These are phyloP conservation scores for Oxystoma pomonae DNA, from an alignment of 2,888 invertebrate genomes.

Conservation along the genomic window DNA sequence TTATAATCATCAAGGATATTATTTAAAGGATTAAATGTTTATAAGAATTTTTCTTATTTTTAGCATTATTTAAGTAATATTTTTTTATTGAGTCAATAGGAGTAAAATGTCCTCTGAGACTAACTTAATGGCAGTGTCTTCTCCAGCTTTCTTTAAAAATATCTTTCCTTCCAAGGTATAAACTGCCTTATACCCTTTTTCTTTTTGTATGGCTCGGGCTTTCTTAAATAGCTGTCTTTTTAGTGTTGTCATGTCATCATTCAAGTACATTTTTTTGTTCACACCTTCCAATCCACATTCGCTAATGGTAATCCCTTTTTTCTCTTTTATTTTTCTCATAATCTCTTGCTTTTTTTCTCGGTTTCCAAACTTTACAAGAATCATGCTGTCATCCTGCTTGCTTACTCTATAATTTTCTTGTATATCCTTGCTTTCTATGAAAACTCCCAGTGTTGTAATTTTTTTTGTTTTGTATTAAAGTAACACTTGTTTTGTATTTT, in stretches of 20 bases:
- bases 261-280: constrained; percentile 13
- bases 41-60: neutral
- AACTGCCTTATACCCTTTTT: constrained; percentile 12
- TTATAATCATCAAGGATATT: too few species aligned
- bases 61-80: too few species aligned
- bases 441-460: neutral
- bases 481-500: too few species aligned
- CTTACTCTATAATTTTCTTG: constrained; percentile 1
- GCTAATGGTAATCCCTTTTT: constrained; percentile 11
- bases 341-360: constrained; percentile 3
- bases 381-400: constrained; percentile 1
- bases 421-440: neutral
- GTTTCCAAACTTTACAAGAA: constrained; percentile 9
- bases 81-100: neutral
- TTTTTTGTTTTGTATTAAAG: too few species aligned
- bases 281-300: constrained; percentile 11
- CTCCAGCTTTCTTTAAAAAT: constrained; percentile 12
- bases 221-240: constrained; percentile 13
- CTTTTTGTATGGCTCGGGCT: constrained; percentile 9
- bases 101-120: constrained; percentile 7
- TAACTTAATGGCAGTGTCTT: constrained; percentile 9
- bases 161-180: constrained; percentile 8
- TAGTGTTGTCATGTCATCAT: constrained; percentile 8
- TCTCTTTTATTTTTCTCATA: constrained; percentile 4
- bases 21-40: constrained; percentile 4